These are phyloP conservation scores for Florisuga fusca DNA, from an alignment of 2,797 vertebrate genomes.

Conservation along the genomic window DNA sequence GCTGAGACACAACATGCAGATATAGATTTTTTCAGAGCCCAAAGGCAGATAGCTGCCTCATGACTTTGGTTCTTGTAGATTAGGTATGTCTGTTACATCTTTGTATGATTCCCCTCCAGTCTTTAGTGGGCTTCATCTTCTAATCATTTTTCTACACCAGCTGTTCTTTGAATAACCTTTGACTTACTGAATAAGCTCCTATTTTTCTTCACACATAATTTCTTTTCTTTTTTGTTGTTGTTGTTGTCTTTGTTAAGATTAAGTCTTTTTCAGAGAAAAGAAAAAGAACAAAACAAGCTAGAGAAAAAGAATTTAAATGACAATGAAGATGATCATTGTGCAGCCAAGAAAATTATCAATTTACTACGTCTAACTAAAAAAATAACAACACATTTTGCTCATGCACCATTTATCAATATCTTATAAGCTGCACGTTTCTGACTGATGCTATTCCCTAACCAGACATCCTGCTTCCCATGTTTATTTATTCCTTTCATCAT, in stretches of 20 bases:
- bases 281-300: slow-evolving; percentile 29
- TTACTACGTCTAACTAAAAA: slow-evolving; percentile 17
- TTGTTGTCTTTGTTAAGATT: background rate
- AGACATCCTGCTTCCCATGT: background rate
- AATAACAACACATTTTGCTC: background rate
- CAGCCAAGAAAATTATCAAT: slow-evolving; percentile 40
- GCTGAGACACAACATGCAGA: background rate
- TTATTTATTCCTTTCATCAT: slow-evolving; percentile 48
- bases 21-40: background rate
- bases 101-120: slow-evolving; percentile 64
- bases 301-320: slow-evolving; percentile 38
- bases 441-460: slow-evolving; percentile 26
- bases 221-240: background rate
- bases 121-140: slow-evolving; percentile 64
- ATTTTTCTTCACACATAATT: slow-evolving; percentile 43
- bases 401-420: slow-evolving; percentile 17
- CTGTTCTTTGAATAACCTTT: slow-evolving; percentile 65
- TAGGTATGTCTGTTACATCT: slow-evolving; percentile 39
- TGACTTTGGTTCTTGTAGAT: background rate
- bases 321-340: slow-evolving; percentile 12
- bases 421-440: slow-evolving; percentile 11
- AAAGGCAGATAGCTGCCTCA: slow-evolving; percentile 8
- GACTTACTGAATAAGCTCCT: slow-evolving; percentile 39
- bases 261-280: background rate
- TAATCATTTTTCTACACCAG: slow-evolving; percentile 65